Conservation (phyloP, 1,140 invertebrate species). For the Drosophila leontia region DNA sequence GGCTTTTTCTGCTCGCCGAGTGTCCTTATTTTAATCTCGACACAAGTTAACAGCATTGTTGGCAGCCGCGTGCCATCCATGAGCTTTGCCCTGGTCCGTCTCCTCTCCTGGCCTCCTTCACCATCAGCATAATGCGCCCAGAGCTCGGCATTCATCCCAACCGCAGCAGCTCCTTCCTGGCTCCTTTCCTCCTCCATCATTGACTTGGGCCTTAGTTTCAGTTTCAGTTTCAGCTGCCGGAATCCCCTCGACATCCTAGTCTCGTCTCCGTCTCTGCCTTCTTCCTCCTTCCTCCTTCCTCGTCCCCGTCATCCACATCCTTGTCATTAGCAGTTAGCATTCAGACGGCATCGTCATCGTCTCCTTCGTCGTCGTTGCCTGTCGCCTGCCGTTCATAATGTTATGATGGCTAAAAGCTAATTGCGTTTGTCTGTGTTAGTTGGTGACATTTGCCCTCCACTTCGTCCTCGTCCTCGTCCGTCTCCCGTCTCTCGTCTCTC, state of each 20-base stretch:
- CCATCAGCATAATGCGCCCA: slow-evolving; percentile 63
- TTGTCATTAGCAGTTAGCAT: slow-evolving; percentile 77
- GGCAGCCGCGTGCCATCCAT: slow-evolving; percentile 71
- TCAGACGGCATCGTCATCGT: slow-evolving; percentile 43
- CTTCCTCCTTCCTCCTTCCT: background rate
- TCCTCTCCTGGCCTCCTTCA: no score
- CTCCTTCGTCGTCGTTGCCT: slow-evolving; percentile 36
- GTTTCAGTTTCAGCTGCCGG: slow-evolving; percentile 23
- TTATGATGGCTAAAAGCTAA: slow-evolving; percentile 83
- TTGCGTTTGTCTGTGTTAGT: slow-evolving; percentile 78
- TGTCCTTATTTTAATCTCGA: slow-evolving; percentile 83
- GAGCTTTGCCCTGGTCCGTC: slow-evolving; percentile 39
- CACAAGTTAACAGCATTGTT: slow-evolving; percentile 82
- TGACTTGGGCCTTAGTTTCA: slow-evolving; percentile 48
- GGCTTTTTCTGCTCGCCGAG: slow-evolving; percentile 65
- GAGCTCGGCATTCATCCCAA: slow-evolving; percentile 18
- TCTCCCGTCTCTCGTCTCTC: background rate
- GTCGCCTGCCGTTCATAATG: slow-evolving; percentile 78
- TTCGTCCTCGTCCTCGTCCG: background rate
- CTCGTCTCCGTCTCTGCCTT: background rate
- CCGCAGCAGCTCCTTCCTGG: slow-evolving; percentile 32
- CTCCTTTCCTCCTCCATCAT: slow-evolving; percentile 2
- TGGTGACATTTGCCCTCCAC: slow-evolving; percentile 64
- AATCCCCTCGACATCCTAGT: slow-evolving; percentile 10
- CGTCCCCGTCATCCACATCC: slow-evolving; percentile 37